Evolutionary conservation across 2,113 vertebrate species (phyloP).

Genomic region (Vulpes ferrilata): DNA sequence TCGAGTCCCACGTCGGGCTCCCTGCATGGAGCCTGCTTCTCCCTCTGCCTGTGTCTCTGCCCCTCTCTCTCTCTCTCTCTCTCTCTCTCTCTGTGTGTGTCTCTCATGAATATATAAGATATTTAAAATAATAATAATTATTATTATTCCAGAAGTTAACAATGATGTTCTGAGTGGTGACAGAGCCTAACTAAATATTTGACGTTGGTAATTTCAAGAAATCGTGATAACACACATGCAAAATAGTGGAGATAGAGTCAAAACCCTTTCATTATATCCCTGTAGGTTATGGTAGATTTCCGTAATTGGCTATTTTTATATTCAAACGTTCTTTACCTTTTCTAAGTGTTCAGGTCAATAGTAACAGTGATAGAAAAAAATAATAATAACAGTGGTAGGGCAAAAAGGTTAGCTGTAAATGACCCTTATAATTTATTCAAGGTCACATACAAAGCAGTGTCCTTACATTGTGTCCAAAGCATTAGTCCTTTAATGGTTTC

Average conservation of each 20-base stretch:
- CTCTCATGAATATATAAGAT: too few species aligned
- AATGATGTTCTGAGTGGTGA: background rate
- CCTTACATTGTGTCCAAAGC: background rate
- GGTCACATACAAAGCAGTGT: background rate
- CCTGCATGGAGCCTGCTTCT: too few species aligned
- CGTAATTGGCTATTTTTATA: background rate
- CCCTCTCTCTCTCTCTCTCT: too few species aligned
- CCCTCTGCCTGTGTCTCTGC: too few species aligned
- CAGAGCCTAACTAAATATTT: background rate
- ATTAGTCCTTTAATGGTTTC: background rate
- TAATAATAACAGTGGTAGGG: background rate
- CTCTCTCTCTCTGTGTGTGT: too few species aligned
- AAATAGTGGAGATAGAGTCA: background rate
- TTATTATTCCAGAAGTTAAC: background rate
- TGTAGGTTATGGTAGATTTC: background rate
- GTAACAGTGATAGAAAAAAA: background rate
- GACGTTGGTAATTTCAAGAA: constrained; percentile 47
- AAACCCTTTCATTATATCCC: background rate
- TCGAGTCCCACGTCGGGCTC: too few species aligned
- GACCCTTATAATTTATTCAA: background rate
- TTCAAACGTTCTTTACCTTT: background rate
- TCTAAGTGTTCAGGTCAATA: constrained; percentile 5
- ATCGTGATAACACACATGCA: background rate
- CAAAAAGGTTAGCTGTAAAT: constrained; percentile 15
- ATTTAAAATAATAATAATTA: background rate